These are phyloP conservation scores for Scelioninae gen. 1 DNA, from an alignment of 2,888 invertebrate species.

Conservation along the genomic window DNA sequence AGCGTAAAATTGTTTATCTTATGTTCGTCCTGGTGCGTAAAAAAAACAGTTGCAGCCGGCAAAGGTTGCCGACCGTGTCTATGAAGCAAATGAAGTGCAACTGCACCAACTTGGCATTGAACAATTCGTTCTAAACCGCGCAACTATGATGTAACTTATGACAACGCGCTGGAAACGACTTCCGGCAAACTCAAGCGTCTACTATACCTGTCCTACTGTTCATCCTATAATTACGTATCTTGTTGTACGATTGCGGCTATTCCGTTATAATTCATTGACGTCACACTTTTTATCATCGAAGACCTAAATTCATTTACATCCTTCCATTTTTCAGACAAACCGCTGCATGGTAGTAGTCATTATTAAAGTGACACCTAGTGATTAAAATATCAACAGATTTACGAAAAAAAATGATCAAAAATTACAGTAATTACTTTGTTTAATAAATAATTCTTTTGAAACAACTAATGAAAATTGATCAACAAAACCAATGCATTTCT, in stretches of 20 bases:
- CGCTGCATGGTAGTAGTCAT: not conserved
- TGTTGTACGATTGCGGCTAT: slow-evolving; percentile 33
- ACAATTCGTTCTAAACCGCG: slow-evolving; percentile 73
- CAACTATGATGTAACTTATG: slow-evolving; percentile 72
- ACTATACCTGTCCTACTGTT: slow-evolving; percentile 68
- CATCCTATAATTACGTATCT: slow-evolving; percentile 70
- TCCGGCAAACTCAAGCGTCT: too few relatives aligned
- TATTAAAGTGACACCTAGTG: not conserved
- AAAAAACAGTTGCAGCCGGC: slow-evolving; percentile 20
- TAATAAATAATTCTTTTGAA: too few relatives aligned
- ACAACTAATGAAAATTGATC: too few relatives aligned
- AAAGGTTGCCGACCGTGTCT: slow-evolving; percentile 62
- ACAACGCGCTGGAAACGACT: too few relatives aligned
- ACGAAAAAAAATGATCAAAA: too few relatives aligned
- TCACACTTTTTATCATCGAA: slow-evolving; percentile 38
- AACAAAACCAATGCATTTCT: too few relatives aligned
- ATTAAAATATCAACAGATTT: not conserved
- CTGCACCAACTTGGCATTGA: slow-evolving; percentile 77
- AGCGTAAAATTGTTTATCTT: slow-evolving; percentile 34
- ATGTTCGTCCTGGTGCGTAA: not conserved
- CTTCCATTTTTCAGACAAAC: slow-evolving; percentile 11
- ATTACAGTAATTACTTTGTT: too few relatives aligned
- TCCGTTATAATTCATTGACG: slow-evolving; percentile 61
- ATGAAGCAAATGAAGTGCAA: slow-evolving; percentile 64
- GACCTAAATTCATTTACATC: slow-evolving; percentile 49